Conservation (phyloP, 2,113 vertebrate species). For the Sarotherodon lohbergeri region DNA sequence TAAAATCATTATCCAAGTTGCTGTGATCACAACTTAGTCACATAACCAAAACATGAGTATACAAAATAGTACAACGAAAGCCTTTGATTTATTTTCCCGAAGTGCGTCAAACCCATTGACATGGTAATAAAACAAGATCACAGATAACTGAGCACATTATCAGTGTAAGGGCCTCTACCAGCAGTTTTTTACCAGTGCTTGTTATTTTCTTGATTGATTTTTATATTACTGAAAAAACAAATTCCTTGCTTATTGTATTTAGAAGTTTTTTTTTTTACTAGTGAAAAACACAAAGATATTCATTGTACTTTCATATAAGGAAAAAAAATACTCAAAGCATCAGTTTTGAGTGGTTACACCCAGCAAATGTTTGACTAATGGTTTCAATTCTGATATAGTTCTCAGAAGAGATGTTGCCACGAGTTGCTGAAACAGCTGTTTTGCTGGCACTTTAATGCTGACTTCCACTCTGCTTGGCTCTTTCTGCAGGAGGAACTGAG, state of each 20-base stretch:
- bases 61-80: accelerated
- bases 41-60: not conserved
- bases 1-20: not conserved
- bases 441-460: not conserved
- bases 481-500: slow-evolving; percentile 52
- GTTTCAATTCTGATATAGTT: not conserved
- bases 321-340: not conserved
- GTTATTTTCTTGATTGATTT: not conserved
- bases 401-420: not conserved
- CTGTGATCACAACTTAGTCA: not conserved
- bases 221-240: not conserved
- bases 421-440: not conserved
- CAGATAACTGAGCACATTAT: not conserved
- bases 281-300: not conserved
- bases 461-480: not conserved
- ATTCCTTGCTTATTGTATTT: not conserved
- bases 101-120: not conserved
- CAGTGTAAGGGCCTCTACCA: not conserved
- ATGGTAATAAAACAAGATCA: not conserved
- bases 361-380: not conserved
- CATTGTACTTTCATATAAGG: not conserved
- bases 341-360: not conserved
- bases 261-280: accelerated
- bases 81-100: not conserved
- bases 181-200: not conserved